Evolutionary conservation across 2,888 invertebrate species (phyloP).

Genomic region (Coleophora flavipennella): DNA sequence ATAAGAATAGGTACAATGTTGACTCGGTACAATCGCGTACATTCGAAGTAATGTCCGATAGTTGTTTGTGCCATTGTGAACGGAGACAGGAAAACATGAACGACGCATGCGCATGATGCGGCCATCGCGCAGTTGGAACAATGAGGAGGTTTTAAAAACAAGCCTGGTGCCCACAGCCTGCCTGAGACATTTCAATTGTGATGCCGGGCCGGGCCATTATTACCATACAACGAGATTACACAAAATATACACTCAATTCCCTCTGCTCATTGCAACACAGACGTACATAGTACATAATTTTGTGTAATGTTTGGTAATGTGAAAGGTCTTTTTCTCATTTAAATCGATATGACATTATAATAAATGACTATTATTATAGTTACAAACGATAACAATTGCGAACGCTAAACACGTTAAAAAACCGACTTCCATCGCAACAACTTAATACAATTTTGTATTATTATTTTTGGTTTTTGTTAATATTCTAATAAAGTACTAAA

Average conservation of each 20-base stretch:
- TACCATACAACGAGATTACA: not conserved
- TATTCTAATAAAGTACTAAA: too few relatives aligned
- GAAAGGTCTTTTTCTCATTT: too few relatives aligned
- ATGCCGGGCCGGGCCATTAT: not conserved
- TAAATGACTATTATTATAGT: too few relatives aligned
- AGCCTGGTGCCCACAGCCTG: not conserved
- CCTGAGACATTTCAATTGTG: too few relatives aligned
- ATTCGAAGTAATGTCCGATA: slow-evolving; percentile 32
- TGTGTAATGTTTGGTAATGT: too few relatives aligned
- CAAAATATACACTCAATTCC: too few relatives aligned
- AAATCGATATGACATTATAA: too few relatives aligned
- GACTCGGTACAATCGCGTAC: slow-evolving; percentile 26
- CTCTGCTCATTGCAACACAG: slow-evolving; percentile 1
- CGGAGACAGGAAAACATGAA: slow-evolving; percentile 41
- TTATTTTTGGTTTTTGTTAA: too few relatives aligned
- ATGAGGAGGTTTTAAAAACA: slow-evolving; percentile 46
- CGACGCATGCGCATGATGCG: slow-evolving; percentile 31
- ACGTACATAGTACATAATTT: slow-evolving; percentile 11
- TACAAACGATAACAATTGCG: too few relatives aligned
- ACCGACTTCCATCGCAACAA: too few relatives aligned
- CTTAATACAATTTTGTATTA: too few relatives aligned
- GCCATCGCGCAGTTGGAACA: slow-evolving; percentile 29
- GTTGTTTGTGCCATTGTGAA: slow-evolving; percentile 39
- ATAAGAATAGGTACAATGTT: slow-evolving; percentile 33
- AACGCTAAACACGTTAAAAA: too few relatives aligned